Evolutionary conservation across 2,888 invertebrate genomes (phyloP).

Genomic region (Papilio protenor): DNA sequence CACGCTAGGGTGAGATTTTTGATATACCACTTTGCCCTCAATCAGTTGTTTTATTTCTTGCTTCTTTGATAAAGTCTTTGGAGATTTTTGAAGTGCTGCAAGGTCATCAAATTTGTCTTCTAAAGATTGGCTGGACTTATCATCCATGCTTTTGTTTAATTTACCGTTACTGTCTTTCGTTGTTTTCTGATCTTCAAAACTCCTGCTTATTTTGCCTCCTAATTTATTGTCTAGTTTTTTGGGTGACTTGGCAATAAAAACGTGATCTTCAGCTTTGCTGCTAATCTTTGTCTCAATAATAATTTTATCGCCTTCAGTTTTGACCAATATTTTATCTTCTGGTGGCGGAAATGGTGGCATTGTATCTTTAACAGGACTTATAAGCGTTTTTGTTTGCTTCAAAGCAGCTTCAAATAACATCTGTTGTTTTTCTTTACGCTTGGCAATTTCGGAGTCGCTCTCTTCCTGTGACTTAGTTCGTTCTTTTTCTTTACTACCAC

Average conservation of each 20-base stretch:
- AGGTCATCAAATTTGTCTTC: conserved; percentile 86
- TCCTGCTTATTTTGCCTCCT: conserved; percentile 84
- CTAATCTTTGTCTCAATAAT: conserved; percentile 89
- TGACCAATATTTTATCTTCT: conserved; percentile 89
- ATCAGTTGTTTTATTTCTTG: conserved; percentile 86
- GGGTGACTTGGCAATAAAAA: conserved; percentile 90
- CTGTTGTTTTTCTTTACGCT: conserved; percentile 90
- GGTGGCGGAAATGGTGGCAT: conserved; percentile 89
- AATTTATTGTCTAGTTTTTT: conserved; percentile 87
- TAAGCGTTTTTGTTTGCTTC: conserved; percentile 89
- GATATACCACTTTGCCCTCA: conserved; percentile 86
- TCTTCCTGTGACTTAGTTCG: conserved; percentile 89
- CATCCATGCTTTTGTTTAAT: conserved; percentile 86
- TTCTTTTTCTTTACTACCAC: conserved; percentile 84
- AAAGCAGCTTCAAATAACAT: conserved; percentile 90
- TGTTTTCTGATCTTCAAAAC: conserved; percentile 85
- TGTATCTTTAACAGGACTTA: conserved; percentile 89
- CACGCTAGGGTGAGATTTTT: conserved; percentile 79
- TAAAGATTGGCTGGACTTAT: conserved; percentile 84
- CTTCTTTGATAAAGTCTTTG: conserved; percentile 84
- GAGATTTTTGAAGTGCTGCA: conserved; percentile 83
- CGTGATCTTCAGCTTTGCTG: conserved; percentile 90
- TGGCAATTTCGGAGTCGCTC: conserved; percentile 88
- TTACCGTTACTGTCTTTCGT: conserved; percentile 80
- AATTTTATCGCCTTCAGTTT: conserved; percentile 88